Conservation (phyloP, 2,797 vertebrate species). For the Crypturellus tataupa region DNA sequence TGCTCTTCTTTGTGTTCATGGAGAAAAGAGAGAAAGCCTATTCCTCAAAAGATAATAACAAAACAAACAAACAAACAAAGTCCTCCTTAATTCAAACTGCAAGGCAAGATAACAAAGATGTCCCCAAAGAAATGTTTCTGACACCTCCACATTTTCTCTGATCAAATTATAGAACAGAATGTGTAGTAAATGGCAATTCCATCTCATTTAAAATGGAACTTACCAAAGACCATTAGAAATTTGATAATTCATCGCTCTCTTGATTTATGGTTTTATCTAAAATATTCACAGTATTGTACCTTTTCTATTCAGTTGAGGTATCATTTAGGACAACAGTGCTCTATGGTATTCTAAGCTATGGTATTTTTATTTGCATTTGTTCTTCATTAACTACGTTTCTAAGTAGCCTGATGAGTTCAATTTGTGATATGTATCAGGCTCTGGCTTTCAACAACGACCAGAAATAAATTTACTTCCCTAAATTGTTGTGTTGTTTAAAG, state of each 20-base stretch:
- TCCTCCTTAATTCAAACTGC: neutral
- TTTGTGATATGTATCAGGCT: neutral
- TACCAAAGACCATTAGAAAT: neutral
- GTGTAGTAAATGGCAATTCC: neutral
- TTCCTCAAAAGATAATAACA: neutral
- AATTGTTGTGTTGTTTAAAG: neutral
- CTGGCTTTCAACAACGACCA: neutral
- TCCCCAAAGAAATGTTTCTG: neutral
- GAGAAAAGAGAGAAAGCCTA: neutral
- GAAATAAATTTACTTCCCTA: neutral
- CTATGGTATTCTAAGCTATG: neutral
- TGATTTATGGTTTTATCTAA: neutral
- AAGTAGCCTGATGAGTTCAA: neutral
- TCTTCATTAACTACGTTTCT: neutral
- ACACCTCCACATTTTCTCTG: neutral
- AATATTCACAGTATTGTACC: neutral
- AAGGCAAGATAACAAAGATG: neutral
- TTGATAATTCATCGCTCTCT: neutral
- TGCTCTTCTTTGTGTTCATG: neutral
- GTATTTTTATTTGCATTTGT: neutral
- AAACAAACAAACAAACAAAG: neutral
- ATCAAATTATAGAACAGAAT: neutral
- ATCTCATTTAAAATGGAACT: neutral
- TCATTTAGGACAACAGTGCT: neutral
- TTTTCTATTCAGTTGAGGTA: neutral